A percentile compares a stretch with the other conserved stretches of the same genome.
phyloP scores from a whole-genome alignment of 1,140 invertebrate genomes.

The Ips typographus region DNA sequence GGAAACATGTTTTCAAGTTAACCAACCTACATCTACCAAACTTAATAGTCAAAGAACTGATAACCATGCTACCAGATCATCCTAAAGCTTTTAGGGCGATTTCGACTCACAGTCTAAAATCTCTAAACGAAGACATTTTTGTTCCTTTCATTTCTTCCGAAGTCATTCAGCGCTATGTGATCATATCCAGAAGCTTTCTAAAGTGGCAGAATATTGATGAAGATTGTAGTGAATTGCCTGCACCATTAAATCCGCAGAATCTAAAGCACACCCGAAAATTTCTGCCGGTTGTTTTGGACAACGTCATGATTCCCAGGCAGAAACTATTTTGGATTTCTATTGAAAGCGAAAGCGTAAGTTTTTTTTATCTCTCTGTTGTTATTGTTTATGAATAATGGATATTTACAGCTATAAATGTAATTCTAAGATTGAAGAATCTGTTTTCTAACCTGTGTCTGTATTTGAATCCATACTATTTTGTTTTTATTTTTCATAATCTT shows the following conservation, averaged over 20 bases:
- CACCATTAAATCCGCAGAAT: constrained; percentile 54
- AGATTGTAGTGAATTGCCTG: constrained; percentile 45
- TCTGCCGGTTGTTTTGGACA: constrained; percentile 52
- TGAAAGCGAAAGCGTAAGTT: constrained; percentile 61
- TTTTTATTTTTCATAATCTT: too few relatives aligned
- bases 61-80: constrained; percentile 54
- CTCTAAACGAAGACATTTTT: constrained; percentile 50
- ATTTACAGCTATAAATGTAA: not conserved
- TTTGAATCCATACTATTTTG: too few relatives aligned
- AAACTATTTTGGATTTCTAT: constrained; percentile 64
- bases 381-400: too few relatives aligned
- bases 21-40: constrained; percentile 56
- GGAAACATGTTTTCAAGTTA: constrained; percentile 55
- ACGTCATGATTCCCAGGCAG: constrained; percentile 67
- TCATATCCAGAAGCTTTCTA: constrained; percentile 65
- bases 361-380: not conserved
- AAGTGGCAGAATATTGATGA: constrained; percentile 61
- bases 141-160: constrained; percentile 55
- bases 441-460: not conserved
- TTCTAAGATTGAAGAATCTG: not conserved
- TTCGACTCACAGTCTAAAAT: constrained; percentile 36
- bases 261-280: constrained; percentile 63
- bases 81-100: constrained; percentile 51
- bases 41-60: constrained; percentile 60
- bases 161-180: constrained; percentile 54